Base-by-base conservation (phyloP, 2,113 vertebrate species). In the Periophthalmus modestus region DNA sequence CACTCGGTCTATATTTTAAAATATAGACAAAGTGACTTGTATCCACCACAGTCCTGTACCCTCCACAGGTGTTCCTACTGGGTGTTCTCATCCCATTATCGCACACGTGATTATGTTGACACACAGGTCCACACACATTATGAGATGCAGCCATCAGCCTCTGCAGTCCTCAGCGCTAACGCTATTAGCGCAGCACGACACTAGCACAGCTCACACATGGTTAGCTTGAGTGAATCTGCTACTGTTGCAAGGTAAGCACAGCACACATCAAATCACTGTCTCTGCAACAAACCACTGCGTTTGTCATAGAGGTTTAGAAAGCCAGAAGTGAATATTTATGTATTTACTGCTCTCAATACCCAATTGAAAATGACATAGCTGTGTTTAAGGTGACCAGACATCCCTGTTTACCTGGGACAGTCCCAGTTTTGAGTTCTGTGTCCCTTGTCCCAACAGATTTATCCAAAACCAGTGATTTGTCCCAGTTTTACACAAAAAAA, bases 81-180 rank as follows among this genome's bases (percentile, higher is more conserved):
- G 3, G 57, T 78, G 68, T 69, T 77, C 68, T 71, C 46, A 73
- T 78, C 74, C 70, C 24, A 23, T 87, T 87, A 77, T 33, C 33
- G 18, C 50, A 43, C 58, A 70, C 19, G 66, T 61, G 82, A 74
- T 84, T 72, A 73, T 34, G 19, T 72, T 79, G 68, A 66, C 79
- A 72, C 66, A 78, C 46, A 50, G 76, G 82, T 87, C 88, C 74
- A 82, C 86, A 86, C 72, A 50, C 50, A 80, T 86, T 80, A 83
- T 46, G 68, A 73, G 75, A 78, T 73, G 69, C 74, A 82, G 72
- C 78, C 80, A 48, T 85, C 86, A 83, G 59, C 69, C 62, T 33
- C 63, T 36, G 48, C 84, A 79, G 72, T 83, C 82, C 77, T 65
- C 70, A 69, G 66, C 12, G 12, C 68, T 84, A 84, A 84, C 85